Conservation (phyloP, 2,888 invertebrate species). For the Prenolepis imparis region DNA sequence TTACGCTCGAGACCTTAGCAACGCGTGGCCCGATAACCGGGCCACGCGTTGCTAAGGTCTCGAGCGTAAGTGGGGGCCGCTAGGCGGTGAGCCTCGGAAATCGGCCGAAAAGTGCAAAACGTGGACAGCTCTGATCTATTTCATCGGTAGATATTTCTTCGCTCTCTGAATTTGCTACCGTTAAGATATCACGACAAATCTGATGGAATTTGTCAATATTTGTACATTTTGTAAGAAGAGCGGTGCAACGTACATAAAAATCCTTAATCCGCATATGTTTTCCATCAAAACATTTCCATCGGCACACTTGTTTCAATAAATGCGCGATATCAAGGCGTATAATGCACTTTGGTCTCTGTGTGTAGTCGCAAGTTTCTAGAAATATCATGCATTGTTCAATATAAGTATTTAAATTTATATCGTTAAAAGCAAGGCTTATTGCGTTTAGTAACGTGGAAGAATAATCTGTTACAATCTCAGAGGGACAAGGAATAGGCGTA, state of each 20-base stretch:
- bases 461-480: background rate
- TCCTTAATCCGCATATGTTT: slow-evolving; percentile 25
- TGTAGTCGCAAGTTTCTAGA: background rate
- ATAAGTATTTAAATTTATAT: slow-evolving; percentile 5
- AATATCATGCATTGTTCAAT: background rate
- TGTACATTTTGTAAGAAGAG: background rate
- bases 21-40: too few species aligned
- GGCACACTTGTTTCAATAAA: background rate
- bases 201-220: background rate
- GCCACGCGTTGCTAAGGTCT: too few species aligned
- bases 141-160: background rate
- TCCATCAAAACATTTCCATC: background rate
- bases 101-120: too few species aligned
- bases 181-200: background rate
- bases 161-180: background rate
- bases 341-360: slow-evolving; percentile 5
- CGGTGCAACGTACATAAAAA: background rate
- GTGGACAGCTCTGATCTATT: too few species aligned
- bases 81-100: too few species aligned
- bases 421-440: slow-evolving; percentile 7
- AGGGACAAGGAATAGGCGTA: slow-evolving; percentile 14
- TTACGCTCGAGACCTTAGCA: too few species aligned
- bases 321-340: slow-evolving; percentile 19
- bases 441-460: background rate
- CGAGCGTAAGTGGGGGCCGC: too few species aligned